These are phyloP conservation scores for Syngnathus typhle DNA, from an alignment of 2,113 vertebrate species.

Conservation along the genomic window DNA sequence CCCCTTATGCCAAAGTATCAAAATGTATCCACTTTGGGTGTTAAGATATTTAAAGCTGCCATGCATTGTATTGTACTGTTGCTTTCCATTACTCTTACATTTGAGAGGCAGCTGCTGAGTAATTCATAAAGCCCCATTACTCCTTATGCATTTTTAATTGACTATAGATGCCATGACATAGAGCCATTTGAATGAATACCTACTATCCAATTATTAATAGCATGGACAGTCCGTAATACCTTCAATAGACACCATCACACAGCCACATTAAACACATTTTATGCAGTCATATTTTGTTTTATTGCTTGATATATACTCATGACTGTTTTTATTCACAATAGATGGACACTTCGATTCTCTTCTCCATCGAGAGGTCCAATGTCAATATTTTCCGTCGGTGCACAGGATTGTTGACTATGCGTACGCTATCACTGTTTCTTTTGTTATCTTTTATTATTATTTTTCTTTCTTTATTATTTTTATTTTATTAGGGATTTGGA, in stretches of 20 bases:
- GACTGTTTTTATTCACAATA: neutral
- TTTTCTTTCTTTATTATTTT: no score
- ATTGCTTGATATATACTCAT: neutral
- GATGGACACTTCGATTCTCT: no score
- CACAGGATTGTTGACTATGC: no score
- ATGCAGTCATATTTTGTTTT: no score
- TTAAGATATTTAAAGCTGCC: slow-evolving; percentile 14
- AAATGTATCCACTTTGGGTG: neutral
- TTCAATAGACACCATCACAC: slow-evolving; percentile 76
- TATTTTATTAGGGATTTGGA: no score
- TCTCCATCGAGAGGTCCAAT: no score
- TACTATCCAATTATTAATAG: slow-evolving; percentile 90
- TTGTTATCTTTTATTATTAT: neutral
- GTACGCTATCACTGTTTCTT: no score
- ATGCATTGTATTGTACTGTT: slow-evolving; percentile 21
- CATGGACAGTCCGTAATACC: slow-evolving; percentile 82
- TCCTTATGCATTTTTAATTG: slow-evolving; percentile 95
- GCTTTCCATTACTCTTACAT: slow-evolving; percentile 46
- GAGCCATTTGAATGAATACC: slow-evolving; percentile 91
- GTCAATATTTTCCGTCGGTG: no score
- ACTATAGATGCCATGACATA: slow-evolving; percentile 83
- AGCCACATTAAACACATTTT: neutral
- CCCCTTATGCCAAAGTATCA: neutral
- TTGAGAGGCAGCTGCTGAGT: slow-evolving; percentile 85
- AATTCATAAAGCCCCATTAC: slow-evolving; percentile 97